These are phyloP conservation scores for Argynnis bischoffii DNA, from an alignment of 2,888 invertebrate species.

Conservation along the genomic window DNA sequence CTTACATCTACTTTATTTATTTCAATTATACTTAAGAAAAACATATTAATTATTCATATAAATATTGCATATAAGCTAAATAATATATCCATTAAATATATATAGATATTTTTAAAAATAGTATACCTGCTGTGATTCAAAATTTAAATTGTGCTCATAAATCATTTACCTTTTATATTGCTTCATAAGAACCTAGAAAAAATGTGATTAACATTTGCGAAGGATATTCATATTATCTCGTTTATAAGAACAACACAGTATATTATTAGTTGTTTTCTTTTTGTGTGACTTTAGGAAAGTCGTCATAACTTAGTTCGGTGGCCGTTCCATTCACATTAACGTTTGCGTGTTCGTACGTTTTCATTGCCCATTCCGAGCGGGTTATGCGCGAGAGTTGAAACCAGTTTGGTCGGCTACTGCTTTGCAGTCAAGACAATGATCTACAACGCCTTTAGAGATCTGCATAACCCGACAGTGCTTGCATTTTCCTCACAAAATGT, in stretches of 20 bases:
- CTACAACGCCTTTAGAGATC: conserved; percentile 55
- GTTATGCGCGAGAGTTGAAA: conserved; percentile 46
- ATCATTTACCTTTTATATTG: not conserved
- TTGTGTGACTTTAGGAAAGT: conserved; percentile 18
- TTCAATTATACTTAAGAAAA: not conserved
- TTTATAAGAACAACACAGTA: no score
- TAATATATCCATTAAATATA: not conserved
- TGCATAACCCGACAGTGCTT: conserved; percentile 28
- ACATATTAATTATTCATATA: no score
- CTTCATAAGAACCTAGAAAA: not conserved
- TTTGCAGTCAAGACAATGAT: conserved; percentile 65
- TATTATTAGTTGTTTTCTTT: conserved; percentile 2
- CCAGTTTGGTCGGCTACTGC: conserved; percentile 60
- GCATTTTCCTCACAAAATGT: conserved; percentile 29
- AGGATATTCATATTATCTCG: not conserved
- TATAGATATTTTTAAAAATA: not conserved
- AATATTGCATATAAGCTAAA: not conserved
- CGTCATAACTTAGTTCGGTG: conserved; percentile 18
- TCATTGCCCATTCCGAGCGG: conserved; percentile 45
- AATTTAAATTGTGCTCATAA: not conserved
- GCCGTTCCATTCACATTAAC: conserved; percentile 30
- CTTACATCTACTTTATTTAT: not conserved
- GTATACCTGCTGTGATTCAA: conserved; percentile 1
- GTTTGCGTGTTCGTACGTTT: conserved; percentile 29
- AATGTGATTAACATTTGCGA: not conserved